Conservation (phyloP, 2,113 vertebrate genomes). For the Oreochromis aureus region DNA sequence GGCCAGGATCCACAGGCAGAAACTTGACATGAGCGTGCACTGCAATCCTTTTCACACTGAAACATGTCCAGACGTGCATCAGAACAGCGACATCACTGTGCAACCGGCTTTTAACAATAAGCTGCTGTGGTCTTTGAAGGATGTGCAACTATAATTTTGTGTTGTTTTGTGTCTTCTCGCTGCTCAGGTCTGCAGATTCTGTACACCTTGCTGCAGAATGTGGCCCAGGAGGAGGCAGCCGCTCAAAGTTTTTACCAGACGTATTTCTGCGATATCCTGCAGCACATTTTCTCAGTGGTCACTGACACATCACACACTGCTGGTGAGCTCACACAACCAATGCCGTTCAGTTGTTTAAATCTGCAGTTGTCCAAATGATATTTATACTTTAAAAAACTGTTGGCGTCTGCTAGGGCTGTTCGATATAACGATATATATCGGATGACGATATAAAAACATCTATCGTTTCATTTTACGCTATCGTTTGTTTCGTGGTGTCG, state of each 20-base stretch:
- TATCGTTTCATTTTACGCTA: too few relatives aligned
- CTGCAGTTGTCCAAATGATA: not conserved
- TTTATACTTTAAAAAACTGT: not conserved
- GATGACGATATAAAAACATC: too few relatives aligned
- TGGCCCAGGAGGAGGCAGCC: slow-evolving; percentile 94
- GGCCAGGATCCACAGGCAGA: not conserved
- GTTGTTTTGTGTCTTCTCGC: not conserved
- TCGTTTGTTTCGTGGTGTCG: too few relatives aligned
- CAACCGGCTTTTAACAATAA: not conserved
- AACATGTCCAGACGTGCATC: not conserved
- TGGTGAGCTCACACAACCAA: slow-evolving; percentile 65
- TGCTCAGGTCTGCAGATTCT: slow-evolving; percentile 90
- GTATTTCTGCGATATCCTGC: slow-evolving; percentile 96
- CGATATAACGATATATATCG: too few relatives aligned
- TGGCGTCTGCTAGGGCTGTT: too few relatives aligned
- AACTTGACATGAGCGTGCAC: not conserved
- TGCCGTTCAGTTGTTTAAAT: not conserved
- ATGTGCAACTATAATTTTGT: not conserved
- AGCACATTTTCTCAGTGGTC: slow-evolving; percentile 98
- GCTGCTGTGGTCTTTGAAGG: not conserved
- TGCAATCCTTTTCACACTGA: not conserved
- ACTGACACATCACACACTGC: slow-evolving; percentile 98
- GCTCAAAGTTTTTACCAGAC: slow-evolving; percentile 99
- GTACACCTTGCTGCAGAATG: slow-evolving; percentile 94
- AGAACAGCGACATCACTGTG: not conserved